Base-by-base conservation (phyloP, 2,797 vertebrate species). In the Dipus sagitta region DNA sequence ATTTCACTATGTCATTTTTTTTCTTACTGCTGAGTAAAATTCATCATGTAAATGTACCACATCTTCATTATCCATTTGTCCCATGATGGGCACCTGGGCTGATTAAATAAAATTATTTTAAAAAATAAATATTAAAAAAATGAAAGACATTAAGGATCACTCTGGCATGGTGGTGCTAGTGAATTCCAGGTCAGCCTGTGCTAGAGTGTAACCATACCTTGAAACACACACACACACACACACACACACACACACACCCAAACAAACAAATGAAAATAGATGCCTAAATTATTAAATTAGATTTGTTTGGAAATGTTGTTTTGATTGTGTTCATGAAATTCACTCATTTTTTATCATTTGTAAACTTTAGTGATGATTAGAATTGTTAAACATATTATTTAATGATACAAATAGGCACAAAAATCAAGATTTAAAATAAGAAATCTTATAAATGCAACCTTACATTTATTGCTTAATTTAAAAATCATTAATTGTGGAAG, bases 211-310 rank as follows among this genome's bases (percentile, higher is more conserved):
- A 6, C 38, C 38, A 3, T 38, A 38, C 38, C 38, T 38, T 38
- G 38, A 38, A 38, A 38, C 3, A 6, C 38, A 38, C 38, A 38
- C 38, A 3, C 38, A 38, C 38, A 38, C 6, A 38, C 38, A 38
- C 6, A 38, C 38, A 38, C 38, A 38, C 38, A 38, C 38, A 38
- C 38, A 38, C 38, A 38, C 38, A 38, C 38, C 3, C 38, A 38
- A 3, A 38, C 38, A 38, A 3, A 38, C 38, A 38, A 38, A 38
- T 38, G 6, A 38, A 38, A 38, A 38, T 3, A 38, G 38, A 38
- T 81, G 79, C 92, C 62, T 52, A 79, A 88, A 90, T 65, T 84
- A 92, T 78, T 79, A 42, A 84, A 80, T 52, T 20, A 32, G 15
- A 2, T 84, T 83, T 79, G 3, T 70, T 91, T 92, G 64, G n/a